These are phyloP conservation scores for Stichodactyla helianthus DNA, from an alignment of 64 coral and sea anemone genomes.

Conservation along the genomic window DNA sequence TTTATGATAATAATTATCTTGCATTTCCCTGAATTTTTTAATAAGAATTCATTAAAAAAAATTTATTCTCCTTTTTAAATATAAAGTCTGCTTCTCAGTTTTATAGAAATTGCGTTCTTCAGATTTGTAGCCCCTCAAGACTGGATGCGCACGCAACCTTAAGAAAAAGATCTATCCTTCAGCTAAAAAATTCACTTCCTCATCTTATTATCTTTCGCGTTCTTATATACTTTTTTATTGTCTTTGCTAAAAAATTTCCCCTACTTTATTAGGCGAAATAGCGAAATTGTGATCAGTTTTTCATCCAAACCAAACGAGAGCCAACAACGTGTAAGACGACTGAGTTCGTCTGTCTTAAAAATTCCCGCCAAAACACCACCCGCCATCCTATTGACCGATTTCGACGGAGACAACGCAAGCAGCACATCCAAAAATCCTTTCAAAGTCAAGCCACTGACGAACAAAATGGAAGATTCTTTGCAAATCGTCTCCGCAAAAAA, in stretches of 20 bases:
- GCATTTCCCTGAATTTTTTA: not conserved
- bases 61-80: not conserved
- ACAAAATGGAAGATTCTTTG: not conserved
- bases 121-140: no score
- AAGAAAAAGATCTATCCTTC: no score
- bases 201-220: no score
- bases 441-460: not conserved
- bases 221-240: not conserved
- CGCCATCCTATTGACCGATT: not conserved
- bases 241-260: not conserved
- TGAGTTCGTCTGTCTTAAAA: not conserved
- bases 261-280: not conserved
- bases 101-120: no score
- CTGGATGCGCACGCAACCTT: no score
- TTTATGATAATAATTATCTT: not conserved
- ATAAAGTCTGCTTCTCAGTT: no score
- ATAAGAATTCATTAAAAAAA: not conserved
- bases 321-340: not conserved
- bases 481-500: not conserved
- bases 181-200: no score
- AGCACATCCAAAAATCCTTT: not conserved
- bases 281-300: not conserved
- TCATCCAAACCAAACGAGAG: not conserved
- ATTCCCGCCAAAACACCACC: not conserved
- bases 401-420: not conserved